Evolutionary conservation across 2,888 invertebrate genomes (phyloP).

Genomic region (Drosophila glabriapex): DNA sequence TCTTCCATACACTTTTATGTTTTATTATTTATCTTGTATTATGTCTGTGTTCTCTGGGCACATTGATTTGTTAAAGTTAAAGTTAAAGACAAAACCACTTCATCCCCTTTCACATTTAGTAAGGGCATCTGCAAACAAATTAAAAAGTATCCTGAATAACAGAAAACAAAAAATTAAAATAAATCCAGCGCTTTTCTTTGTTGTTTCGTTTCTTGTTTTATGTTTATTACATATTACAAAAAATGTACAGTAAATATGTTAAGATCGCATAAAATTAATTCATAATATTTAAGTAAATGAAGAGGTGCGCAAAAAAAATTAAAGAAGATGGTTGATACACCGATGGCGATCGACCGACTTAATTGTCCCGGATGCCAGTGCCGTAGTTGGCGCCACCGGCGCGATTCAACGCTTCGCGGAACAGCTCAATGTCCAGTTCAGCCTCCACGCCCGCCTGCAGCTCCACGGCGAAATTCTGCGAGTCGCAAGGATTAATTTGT

Average conservation of each 20-base stretch:
- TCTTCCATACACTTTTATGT: not conserved
- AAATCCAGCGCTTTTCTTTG: not conserved
- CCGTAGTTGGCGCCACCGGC: conserved; percentile 94
- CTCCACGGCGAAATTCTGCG: conserved; percentile 92
- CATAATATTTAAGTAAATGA: conserved; percentile 75
- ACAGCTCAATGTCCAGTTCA: conserved; percentile 90
- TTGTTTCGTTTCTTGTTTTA: conserved; percentile 44
- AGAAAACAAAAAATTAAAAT: not conserved
- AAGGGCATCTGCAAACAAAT: not conserved
- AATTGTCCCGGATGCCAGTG: conserved; percentile 89
- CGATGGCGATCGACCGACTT: conserved; percentile 2
- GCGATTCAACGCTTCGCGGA: conserved; percentile 89
- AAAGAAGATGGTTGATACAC: conserved; percentile 21
- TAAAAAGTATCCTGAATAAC: not conserved
- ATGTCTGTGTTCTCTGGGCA: not conserved
- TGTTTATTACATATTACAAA: conserved; percentile 74
- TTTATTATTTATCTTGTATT: not conserved
- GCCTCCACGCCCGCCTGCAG: conserved; percentile 89
- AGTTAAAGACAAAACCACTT: not conserved
- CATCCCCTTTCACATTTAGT: not conserved
- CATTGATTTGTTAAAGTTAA: not conserved
- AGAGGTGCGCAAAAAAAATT: conserved; percentile 59
- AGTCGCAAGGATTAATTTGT: not conserved
- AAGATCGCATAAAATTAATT: conserved; percentile 76
- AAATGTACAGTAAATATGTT: conserved; percentile 76